Conservation (phyloP, 2,797 vertebrate species). For the Linurgus olivaceus region DNA sequence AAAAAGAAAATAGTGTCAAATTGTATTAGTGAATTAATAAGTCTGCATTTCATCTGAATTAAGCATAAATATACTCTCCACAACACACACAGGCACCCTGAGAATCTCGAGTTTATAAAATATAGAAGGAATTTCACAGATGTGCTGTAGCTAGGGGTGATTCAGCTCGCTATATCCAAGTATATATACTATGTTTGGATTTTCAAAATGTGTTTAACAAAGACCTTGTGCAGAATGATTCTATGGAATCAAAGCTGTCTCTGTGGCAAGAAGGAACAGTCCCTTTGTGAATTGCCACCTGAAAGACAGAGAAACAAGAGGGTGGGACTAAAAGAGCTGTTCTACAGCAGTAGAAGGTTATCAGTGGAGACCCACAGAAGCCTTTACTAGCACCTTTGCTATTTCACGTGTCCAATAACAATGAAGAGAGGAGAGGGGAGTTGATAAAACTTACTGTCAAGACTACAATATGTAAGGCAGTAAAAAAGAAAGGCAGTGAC, state of each 20-base stretch:
- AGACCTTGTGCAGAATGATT: not conserved
- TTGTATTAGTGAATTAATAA: conserved; percentile 40
- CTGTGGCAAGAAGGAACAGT: not conserved
- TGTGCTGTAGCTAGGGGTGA: not conserved
- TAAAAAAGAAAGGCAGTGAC: not conserved
- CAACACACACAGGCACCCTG: not conserved
- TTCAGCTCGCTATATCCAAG: not conserved
- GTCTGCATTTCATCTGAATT: conserved; percentile 19
- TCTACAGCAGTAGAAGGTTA: not conserved
- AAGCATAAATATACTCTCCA: not conserved
- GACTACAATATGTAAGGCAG: not conserved
- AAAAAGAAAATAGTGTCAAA: conserved; percentile 35
- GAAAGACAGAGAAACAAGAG: not conserved
- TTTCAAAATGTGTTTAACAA: not conserved
- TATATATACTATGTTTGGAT: not conserved
- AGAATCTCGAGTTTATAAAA: not conserved
- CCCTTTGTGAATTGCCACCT: not conserved
- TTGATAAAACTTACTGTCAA: not conserved
- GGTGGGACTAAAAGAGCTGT: not conserved
- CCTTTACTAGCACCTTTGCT: not conserved
- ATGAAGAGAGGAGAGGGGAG: not conserved
- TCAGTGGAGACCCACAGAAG: not conserved
- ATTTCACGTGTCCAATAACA: not conserved
- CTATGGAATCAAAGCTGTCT: not conserved
- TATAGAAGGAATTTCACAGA: not conserved